Evolutionary conservation across 2,888 invertebrate species (phyloP).

Genomic region (Podabrus alpinus): DNA sequence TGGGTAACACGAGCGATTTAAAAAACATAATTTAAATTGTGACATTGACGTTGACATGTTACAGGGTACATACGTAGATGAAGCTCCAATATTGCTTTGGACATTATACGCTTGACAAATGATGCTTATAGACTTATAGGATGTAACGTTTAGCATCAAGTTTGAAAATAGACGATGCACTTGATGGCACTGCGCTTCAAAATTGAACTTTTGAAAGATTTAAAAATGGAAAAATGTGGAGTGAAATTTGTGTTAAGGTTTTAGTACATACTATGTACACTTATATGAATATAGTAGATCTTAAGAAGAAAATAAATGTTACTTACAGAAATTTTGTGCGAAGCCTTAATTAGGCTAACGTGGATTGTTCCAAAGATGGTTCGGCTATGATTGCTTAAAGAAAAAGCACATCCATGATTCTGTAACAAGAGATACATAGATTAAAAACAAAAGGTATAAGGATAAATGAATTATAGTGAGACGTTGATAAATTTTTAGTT

Average conservation of each 20-base stretch:
- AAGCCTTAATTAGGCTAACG: constrained; percentile 13
- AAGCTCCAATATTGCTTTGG: not conserved
- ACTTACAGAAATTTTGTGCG: constrained; percentile 18
- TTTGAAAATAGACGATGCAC: not conserved
- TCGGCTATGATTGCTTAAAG: not conserved
- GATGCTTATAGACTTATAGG: not conserved
- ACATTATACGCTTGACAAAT: not conserved
- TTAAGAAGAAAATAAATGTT: not conserved
- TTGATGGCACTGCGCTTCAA: not conserved
- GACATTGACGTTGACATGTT: not conserved
- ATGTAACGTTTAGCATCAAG: not conserved
- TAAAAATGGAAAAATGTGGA: not conserved
- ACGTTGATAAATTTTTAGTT: not conserved
- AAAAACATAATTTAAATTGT: not conserved
- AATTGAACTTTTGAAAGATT: not conserved
- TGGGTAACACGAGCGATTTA: not conserved
- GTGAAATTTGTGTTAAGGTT: not conserved
- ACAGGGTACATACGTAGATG: not conserved
- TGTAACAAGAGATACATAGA: not conserved
- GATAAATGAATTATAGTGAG: too few species aligned
- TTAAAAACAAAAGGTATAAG: too few species aligned
- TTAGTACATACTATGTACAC: too few species aligned
- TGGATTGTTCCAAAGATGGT: not conserved
- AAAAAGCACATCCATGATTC: not conserved
- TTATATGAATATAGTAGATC: too few species aligned